A percentile compares a stretch with the other conserved stretches of the same genome.
These are phyloP conservation scores for Cotesia vestalis DNA, from an alignment of 1,140 invertebrate genomes.

Conservation along the genomic window DNA sequence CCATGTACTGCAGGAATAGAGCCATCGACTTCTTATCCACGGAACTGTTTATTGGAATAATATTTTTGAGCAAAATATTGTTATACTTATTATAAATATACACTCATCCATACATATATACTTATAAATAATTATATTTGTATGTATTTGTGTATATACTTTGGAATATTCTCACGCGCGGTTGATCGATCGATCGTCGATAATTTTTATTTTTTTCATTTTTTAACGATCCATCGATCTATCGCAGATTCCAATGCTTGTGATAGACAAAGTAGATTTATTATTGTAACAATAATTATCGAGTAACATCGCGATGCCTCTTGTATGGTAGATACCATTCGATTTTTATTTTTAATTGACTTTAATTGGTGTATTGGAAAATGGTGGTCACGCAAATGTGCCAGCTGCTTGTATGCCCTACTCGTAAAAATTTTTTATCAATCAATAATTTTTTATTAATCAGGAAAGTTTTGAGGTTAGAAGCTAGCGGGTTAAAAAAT, in stretches of 20 bases:
- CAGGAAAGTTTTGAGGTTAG: neutral
- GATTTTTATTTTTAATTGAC: too few relatives aligned
- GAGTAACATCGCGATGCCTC: neutral
- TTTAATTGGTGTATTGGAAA: conserved; percentile 34
- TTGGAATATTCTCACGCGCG: conserved; percentile 8
- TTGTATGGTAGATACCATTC: conserved; percentile 11
- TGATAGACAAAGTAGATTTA: neutral
- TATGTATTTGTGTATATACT: neutral
- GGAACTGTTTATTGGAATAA: neutral
- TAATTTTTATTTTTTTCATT: conserved; percentile 1
- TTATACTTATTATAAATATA: neutral
- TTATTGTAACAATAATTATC: neutral
- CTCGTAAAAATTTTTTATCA: conserved; percentile 8
- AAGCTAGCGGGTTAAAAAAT: too few relatives aligned
- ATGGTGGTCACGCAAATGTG: conserved; percentile 55
- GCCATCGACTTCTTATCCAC: conserved; percentile 9
- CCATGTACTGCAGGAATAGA: conserved; percentile 4
- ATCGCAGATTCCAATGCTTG: conserved; percentile 3
- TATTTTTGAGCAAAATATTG: conserved; percentile 1
- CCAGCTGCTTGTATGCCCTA: conserved; percentile 63
- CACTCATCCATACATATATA: neutral
- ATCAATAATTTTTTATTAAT: neutral
- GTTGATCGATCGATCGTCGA: conserved; percentile 22
- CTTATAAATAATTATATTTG: neutral
- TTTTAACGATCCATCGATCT: conserved; percentile 16